These are phyloP conservation scores for Garrulus glandarius DNA, from an alignment of 2,797 vertebrate genomes.

Conservation along the genomic window DNA sequence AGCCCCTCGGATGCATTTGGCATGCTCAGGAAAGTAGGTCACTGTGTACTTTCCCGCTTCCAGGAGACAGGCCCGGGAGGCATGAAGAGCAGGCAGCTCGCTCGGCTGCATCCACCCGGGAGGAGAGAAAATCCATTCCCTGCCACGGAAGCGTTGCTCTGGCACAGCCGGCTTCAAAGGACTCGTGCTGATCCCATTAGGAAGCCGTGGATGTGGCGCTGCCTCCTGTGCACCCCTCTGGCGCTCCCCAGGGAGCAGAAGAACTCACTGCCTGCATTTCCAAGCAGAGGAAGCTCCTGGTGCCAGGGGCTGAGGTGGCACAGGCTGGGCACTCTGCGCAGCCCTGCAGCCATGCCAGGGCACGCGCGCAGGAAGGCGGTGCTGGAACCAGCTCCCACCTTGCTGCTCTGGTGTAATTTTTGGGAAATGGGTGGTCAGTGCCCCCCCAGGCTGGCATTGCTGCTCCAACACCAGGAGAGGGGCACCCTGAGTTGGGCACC, in stretches of 20 bases:
- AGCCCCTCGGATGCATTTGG: neutral
- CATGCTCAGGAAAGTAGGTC: slow-evolving; percentile 41
- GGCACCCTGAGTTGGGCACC: neutral
- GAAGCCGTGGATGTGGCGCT: neutral
- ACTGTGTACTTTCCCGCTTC: slow-evolving; percentile 12
- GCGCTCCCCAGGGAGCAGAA: fast-evolving
- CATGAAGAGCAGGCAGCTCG: neutral
- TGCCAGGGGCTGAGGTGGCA: neutral
- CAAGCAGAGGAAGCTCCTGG: fast-evolving
- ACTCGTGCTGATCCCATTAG: neutral
- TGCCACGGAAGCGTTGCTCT: neutral
- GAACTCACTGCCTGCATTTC: neutral
- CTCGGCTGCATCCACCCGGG: neutral
- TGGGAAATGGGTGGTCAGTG: neutral
- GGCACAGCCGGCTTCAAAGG: neutral
- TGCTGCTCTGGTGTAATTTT: neutral
- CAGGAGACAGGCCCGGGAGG: neutral
- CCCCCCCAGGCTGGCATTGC: neutral
- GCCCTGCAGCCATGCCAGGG: neutral
- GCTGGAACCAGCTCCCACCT: fast-evolving
- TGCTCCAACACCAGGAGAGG: neutral
- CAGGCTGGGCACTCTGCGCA: neutral
- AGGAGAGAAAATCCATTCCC: neutral
- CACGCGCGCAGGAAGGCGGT: fast-evolving
- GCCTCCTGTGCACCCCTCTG: neutral